Evolutionary conservation across 2,888 invertebrate genomes (phyloP).

Genomic region (Erannis defoliaria): DNA sequence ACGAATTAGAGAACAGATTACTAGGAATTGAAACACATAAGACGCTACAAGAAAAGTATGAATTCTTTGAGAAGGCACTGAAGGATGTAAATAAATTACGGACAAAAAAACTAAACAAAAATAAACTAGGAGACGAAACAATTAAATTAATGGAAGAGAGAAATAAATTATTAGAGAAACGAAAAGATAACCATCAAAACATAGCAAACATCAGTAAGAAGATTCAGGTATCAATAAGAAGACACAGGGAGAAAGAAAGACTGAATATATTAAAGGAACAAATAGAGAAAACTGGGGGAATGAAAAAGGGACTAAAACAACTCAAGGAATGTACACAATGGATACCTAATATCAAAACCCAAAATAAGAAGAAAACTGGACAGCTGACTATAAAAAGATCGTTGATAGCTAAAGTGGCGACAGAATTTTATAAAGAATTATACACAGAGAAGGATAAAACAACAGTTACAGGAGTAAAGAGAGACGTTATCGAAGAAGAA

Average conservation of each 20-base stretch:
- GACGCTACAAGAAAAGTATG: neutral
- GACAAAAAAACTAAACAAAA: neutral
- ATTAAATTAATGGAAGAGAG: neutral
- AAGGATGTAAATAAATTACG: neutral
- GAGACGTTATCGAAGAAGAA: neutral
- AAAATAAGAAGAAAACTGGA: neutral
- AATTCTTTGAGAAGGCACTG: neutral
- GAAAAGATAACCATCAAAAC: neutral
- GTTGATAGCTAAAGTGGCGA: neutral
- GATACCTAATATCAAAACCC: neutral
- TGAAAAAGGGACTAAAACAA: too few species aligned
- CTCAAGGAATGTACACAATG: too few species aligned
- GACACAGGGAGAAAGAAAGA: neutral
- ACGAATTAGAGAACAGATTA: neutral
- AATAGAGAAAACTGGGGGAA: too few species aligned
- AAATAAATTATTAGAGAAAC: neutral
- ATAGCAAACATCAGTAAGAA: neutral
- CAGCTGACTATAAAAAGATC: neutral
- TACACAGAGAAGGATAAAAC: neutral
- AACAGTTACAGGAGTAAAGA: neutral
- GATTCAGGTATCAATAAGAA: neutral
- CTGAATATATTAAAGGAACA: too few species aligned
- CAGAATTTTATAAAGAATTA: too few species aligned
- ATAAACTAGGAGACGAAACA: neutral
- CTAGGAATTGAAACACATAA: neutral